Evolutionary conservation across 2,888 invertebrate species (phyloP), one percentile per base, ranked within the genome.

Genomic region (Nasonovia ribisnigri): DNA sequence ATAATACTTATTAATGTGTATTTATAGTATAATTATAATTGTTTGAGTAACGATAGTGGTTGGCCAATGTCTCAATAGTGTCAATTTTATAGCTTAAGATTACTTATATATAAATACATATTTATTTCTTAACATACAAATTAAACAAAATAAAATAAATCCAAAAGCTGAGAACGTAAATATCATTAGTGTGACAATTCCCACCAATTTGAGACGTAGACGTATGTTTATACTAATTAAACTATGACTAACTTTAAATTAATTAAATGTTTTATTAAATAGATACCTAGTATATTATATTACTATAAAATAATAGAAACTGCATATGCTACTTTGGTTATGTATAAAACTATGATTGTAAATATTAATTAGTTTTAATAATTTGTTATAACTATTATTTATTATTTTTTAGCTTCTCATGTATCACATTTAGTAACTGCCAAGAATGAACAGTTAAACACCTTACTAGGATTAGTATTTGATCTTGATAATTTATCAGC

Each of bases 401-500:
- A 77, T 77, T 48, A 36, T 92, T 93, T 94, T 95, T 10, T 95
- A 97, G 98, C 98, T 95, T 96, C 96, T 95, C 99, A 99, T 96
- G 97, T 98, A 36, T 97, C 97, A 0, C 99, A 99, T 95, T 96
- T 99, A 87, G 97, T 97, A 95, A 97, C 97, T 1, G 97, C 98
- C 90, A 96, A 97, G 0, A 97, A 98, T 88, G 97, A 98, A 1
- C 98, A 98, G 95, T 96, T 99, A 94, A 98, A 99, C 95, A 97
- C 98, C 92, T 96, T 99, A 29, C 96, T 99, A 0, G 97, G 98
- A 0, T 98, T 99, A 95, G 98, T 98, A 29, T 98, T 99, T 26
- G 99, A 99, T 96, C 98, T 99, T 84, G 99, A 99, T 95, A 99
- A 99, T 95, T 97, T 99, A 94, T 99, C 98, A 95, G 97, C 98